These are phyloP conservation scores for Microcebus murinus DNA, from an alignment of 2,113 vertebrate genomes.

Conservation along the genomic window DNA sequence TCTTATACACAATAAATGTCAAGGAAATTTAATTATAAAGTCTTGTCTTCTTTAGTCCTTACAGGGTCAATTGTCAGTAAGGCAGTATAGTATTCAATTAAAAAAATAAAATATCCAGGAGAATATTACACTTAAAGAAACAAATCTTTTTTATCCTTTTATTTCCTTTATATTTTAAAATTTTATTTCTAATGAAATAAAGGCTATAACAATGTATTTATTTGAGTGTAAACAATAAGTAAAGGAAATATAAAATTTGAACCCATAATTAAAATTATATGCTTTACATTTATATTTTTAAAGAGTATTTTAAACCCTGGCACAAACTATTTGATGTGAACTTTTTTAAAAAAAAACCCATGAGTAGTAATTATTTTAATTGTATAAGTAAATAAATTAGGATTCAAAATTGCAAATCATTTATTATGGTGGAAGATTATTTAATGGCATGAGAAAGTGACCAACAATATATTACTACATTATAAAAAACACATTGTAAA, in stretches of 20 bases:
- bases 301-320: background rate
- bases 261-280: background rate
- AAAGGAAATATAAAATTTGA: background rate
- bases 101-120: background rate
- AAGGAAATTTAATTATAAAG: background rate
- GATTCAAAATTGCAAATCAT: background rate
- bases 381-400: conserved; percentile 13
- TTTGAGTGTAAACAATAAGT: background rate
- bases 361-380: background rate
- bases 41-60: conserved; percentile 5
- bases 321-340: background rate
- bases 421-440: background rate
- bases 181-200: conserved; percentile 42
- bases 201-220: background rate
- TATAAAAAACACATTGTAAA: background rate
- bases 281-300: background rate
- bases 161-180: background rate
- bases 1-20: background rate
- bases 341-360: background rate
- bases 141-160: background rate
- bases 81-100: background rate
- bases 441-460: background rate
- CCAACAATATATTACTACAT: background rate
- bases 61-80: background rate
- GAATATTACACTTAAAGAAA: background rate